These are phyloP conservation scores for Andrena dorsata DNA, from an alignment of 2,888 invertebrate species.

Conservation along the genomic window DNA sequence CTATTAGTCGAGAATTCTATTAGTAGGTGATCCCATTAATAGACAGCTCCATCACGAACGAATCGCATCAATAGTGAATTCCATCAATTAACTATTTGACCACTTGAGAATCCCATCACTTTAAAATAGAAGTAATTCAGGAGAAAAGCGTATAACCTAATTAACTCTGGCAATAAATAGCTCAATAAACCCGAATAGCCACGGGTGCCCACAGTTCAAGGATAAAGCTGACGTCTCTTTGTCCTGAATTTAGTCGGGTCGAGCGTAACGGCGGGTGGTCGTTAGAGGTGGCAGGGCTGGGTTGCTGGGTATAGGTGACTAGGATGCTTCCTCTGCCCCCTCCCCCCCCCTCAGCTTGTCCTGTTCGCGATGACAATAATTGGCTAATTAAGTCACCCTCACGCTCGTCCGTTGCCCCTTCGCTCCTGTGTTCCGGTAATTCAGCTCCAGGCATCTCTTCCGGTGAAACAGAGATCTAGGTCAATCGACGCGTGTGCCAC, in stretches of 20 bases:
- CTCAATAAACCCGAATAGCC: constrained; percentile 5
- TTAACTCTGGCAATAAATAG: too few species aligned
- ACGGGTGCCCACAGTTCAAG: constrained; percentile 56
- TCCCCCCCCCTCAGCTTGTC: not conserved
- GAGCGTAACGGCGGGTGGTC: constrained; percentile 43
- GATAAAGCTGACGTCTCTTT: constrained; percentile 66
- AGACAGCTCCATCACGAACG: too few species aligned
- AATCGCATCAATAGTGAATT: too few species aligned
- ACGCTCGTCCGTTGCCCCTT: constrained; percentile 63
- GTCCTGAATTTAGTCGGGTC: constrained; percentile 56
- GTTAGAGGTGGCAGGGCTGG: constrained; percentile 19
- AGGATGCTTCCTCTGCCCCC: not conserved
- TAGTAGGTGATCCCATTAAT: too few species aligned
- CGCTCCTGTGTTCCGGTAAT: constrained; percentile 63
- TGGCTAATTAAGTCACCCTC: constrained; percentile 74
- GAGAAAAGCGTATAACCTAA: too few species aligned
- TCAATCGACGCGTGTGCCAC: constrained; percentile 70
- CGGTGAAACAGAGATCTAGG: constrained; percentile 66
- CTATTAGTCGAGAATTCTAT: too few species aligned
- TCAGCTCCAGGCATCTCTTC: constrained; percentile 64
- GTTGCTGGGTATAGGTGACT: not conserved
- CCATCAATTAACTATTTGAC: too few species aligned
- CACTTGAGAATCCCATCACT: too few species aligned
- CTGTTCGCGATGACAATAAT: constrained; percentile 62
- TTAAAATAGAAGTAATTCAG: too few species aligned